Percentiles rank a stretch among this genome's conserved stretches.
These are phyloP conservation scores for Apamea epomidion DNA, from an alignment of 2,888 invertebrate species.

Conservation along the genomic window DNA sequence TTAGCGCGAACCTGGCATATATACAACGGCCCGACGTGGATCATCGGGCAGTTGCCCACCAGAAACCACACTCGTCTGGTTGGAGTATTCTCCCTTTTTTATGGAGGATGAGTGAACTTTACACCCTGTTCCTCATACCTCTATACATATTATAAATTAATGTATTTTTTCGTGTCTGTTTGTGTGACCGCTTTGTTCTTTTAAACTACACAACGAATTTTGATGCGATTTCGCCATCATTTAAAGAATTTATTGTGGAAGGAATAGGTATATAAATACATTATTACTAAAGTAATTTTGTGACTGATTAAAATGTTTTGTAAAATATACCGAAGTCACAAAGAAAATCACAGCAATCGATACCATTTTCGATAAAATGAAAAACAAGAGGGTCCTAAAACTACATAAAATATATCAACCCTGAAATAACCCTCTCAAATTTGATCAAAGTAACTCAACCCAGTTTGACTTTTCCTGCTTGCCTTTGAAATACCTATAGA, in stretches of 20 bases:
- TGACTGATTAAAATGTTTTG: not conserved
- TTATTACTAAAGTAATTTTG: not conserved
- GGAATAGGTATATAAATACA: not conserved
- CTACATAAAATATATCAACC: constrained; percentile 10
- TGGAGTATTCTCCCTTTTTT: no score
- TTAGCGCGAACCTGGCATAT: no score
- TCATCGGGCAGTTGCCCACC: no score
- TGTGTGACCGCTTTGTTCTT: not conserved
- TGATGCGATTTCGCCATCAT: not conserved
- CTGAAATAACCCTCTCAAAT: constrained; percentile 19
- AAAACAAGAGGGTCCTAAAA: not conserved
- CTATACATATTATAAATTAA: not conserved
- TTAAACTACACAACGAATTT: not conserved
- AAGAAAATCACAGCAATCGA: not conserved
- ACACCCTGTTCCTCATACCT: no score
- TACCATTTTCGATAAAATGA: not conserved
- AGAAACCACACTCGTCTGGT: no score
- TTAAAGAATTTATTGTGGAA: not conserved
- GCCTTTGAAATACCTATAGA: constrained; percentile 49
- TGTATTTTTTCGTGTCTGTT: not conserved
- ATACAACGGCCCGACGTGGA: no score
- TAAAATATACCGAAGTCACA: not conserved
- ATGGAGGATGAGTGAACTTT: no score
- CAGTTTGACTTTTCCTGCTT: constrained; percentile 41
- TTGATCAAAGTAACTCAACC: constrained; percentile 26